phyloP scores from a whole-genome alignment of 2,888 invertebrate genomes.

The Tiphia femorata region DNA sequence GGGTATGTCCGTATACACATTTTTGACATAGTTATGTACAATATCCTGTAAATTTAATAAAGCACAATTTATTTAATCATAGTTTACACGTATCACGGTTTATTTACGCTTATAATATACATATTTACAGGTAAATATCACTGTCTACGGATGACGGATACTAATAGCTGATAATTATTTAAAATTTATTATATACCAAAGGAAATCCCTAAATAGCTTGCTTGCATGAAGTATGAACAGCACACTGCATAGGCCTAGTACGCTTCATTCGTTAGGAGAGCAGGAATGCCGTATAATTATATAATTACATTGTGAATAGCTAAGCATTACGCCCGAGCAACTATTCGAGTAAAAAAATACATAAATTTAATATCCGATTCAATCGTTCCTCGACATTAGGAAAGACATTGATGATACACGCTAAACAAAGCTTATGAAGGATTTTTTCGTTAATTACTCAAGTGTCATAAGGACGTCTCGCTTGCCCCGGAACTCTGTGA shows the following conservation, averaged over 20 bases:
- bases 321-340: slow-evolving; percentile 42
- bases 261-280: slow-evolving; percentile 33
- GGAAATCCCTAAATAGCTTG: slow-evolving; percentile 38
- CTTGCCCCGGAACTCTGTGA: slow-evolving; percentile 62
- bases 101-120: slow-evolving; percentile 58
- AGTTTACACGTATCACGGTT: slow-evolving; percentile 56
- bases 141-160: slow-evolving; percentile 40
- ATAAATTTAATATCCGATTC: slow-evolving; percentile 46
- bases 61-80: slow-evolving; percentile 57
- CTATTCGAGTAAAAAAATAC: slow-evolving; percentile 60
- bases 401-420: slow-evolving; percentile 41
- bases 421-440: slow-evolving; percentile 22
- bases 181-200: slow-evolving; percentile 42
- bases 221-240: slow-evolving; percentile 32
- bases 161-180: slow-evolving; percentile 40
- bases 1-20: not conserved
- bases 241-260: slow-evolving; percentile 34
- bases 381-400: slow-evolving; percentile 29
- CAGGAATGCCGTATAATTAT: slow-evolving; percentile 20
- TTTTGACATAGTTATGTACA: not conserved
- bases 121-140: slow-evolving; percentile 59
- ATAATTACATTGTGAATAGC: slow-evolving; percentile 51
- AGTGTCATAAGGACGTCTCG: slow-evolving; percentile 62
- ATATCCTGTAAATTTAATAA: slow-evolving; percentile 54
- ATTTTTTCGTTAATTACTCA: slow-evolving; percentile 42